A percentile compares a stretch with the other conserved stretches of the same genome.
These are phyloP conservation scores for Syngnathus rostellatus DNA, from an alignment of 2,797 vertebrate species.

Conservation along the genomic window DNA sequence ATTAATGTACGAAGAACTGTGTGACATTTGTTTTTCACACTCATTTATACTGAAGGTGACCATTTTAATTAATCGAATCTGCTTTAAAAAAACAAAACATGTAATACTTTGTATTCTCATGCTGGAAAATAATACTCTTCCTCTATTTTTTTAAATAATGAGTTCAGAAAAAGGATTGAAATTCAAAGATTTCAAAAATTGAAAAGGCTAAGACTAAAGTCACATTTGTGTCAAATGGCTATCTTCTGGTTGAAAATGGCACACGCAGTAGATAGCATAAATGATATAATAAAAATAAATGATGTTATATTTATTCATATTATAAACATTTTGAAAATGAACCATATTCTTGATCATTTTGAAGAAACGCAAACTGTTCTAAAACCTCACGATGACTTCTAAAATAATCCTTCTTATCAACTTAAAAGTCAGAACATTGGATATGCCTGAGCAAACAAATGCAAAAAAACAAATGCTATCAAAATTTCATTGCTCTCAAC, in stretches of 20 bases:
- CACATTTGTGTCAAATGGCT: neutral
- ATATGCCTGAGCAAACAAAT: too few relatives aligned
- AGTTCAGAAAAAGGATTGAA: too few relatives aligned
- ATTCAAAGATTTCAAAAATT: neutral
- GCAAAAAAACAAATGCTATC: neutral
- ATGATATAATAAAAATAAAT: neutral
- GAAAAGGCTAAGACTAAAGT: neutral
- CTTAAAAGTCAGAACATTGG: too few relatives aligned
- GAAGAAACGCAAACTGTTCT: too few relatives aligned
- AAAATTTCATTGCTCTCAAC: too few relatives aligned
- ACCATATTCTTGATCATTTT: neutral
- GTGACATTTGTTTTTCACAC: neutral
- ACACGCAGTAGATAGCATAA: neutral
- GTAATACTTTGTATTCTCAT: neutral
- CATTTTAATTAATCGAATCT: neutral
- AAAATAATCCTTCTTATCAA: too few relatives aligned
- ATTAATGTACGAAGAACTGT: neutral
- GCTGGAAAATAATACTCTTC: neutral
- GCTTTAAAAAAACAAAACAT: neutral
- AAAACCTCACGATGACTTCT: too few relatives aligned
- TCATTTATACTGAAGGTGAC: neutral
- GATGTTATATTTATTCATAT: neutral
- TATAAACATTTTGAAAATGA: neutral
- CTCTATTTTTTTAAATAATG: neutral
- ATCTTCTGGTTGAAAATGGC: neutral